Evolutionary conservation across 2,888 invertebrate species (phyloP).

Genomic region (Eulithis testata): DNA sequence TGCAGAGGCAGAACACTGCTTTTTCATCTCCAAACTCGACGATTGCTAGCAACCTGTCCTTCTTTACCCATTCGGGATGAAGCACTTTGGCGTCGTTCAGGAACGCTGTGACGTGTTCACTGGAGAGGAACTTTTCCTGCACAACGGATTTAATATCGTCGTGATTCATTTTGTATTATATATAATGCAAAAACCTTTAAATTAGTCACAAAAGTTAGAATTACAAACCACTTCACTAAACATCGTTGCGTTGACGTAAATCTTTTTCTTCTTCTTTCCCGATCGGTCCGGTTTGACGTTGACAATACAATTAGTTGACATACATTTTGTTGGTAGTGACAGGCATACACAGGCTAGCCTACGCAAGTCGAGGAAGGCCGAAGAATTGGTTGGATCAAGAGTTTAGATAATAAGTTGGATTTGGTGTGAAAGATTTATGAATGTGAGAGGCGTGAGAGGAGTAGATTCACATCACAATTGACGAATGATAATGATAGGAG

Average conservation of each 20-base stretch:
- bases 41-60: conserved; percentile 75
- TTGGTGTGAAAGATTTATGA: too few species aligned
- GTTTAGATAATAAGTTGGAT: too few species aligned
- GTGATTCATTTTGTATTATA: conserved; percentile 74
- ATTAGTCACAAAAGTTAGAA: conserved; percentile 30
- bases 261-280: too few species aligned
- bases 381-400: too few species aligned
- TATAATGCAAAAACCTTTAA: conserved; percentile 40
- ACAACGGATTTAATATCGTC: conserved; percentile 78
- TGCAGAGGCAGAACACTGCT: conserved; percentile 79
- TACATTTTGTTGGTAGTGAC: too few species aligned
- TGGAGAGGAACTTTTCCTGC: conserved; percentile 79
- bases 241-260: conserved; percentile 45
- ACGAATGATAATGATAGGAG: too few species aligned
- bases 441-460: too few species aligned
- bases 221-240: conserved; percentile 37
- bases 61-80: conserved; percentile 77
- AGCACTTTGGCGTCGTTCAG: conserved; percentile 77
- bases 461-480: too few species aligned
- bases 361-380: too few species aligned
- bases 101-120: conserved; percentile 77
- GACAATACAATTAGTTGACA: too few species aligned
- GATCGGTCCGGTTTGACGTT: too few species aligned
- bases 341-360: too few species aligned
- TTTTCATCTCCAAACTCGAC: conserved; percentile 81